These are phyloP conservation scores for Apostichopus californicus DNA, from an alignment of 35 echinoderm and acorn worm genomes.

Conservation along the genomic window DNA sequence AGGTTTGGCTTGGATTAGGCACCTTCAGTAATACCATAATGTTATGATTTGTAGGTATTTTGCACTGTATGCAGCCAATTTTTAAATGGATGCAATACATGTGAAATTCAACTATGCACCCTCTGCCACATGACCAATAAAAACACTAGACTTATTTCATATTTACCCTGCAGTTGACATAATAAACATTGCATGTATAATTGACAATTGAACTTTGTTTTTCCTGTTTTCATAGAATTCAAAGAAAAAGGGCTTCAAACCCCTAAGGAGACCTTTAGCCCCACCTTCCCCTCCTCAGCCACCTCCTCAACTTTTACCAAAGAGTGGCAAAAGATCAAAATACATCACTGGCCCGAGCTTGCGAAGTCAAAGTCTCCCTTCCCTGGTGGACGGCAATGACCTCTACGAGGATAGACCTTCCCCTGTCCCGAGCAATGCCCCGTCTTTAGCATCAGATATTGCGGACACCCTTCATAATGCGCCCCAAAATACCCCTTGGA, in stretches of 20 bases:
- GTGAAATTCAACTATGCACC: no score
- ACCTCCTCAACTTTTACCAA: slow-evolving; percentile 22
- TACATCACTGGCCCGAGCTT: slow-evolving; percentile 40
- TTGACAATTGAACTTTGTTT: neutral
- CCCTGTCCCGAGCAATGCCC: slow-evolving; percentile 76
- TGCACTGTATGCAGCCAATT: no score
- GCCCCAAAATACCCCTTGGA: slow-evolving; percentile 85
- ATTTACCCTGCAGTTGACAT: no score
- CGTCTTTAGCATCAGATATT: slow-evolving; percentile 72
- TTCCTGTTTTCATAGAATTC: slow-evolving; percentile 35
- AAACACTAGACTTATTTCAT: no score
- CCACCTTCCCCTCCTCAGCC: slow-evolving; percentile 59
- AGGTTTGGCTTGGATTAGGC: no score
- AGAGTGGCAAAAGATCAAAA: neutral
- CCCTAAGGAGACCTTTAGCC: slow-evolving; percentile 62
- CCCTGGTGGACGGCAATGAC: slow-evolving; percentile 50
- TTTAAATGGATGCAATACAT: no score
- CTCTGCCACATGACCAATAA: no score
- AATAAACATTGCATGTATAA: no score
- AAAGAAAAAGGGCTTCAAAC: slow-evolving; percentile 48
- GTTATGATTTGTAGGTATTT: no score
- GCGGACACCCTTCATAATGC: slow-evolving; percentile 57
- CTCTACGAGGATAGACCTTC: slow-evolving; percentile 5
- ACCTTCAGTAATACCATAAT: no score
- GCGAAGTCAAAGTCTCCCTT: slow-evolving; percentile 71